Evolutionary conservation across 2,888 invertebrate species (phyloP).

Genomic region (Gari tellinella): DNA sequence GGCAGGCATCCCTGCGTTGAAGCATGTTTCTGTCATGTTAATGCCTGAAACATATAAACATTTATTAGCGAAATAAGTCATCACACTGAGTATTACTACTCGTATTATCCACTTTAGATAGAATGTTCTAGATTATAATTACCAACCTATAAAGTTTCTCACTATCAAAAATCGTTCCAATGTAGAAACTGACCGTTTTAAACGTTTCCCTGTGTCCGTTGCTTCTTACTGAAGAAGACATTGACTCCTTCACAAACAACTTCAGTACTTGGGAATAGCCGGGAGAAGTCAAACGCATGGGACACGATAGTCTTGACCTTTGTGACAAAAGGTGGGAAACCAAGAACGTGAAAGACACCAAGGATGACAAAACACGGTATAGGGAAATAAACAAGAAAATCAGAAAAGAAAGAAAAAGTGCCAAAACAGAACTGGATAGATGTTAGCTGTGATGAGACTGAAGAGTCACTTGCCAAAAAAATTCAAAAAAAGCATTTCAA

Average conservation of each 20-base stretch:
- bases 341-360: slow-evolving; percentile 5
- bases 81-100: too few relatives aligned
- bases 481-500: slow-evolving; percentile 27
- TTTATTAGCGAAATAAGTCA: too few relatives aligned
- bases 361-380: slow-evolving; percentile 2
- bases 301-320: slow-evolving; percentile 6
- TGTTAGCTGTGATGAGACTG: slow-evolving; percentile 14
- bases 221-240: background rate
- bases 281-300: slow-evolving; percentile 3
- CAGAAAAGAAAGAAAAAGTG: slow-evolving; percentile 10
- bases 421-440: slow-evolving; percentile 20
- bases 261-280: slow-evolving; percentile 7
- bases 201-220: too few relatives aligned
- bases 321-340: slow-evolving; percentile 21
- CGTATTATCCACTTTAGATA: too few relatives aligned
- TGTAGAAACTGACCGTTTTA: too few relatives aligned
- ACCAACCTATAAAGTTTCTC: too few relatives aligned
- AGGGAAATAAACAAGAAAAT: slow-evolving; percentile 17
- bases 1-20: too few relatives aligned
- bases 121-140: too few relatives aligned
- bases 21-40: too few relatives aligned
- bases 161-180: too few relatives aligned
- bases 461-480: slow-evolving; percentile 4
- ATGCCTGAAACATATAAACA: too few relatives aligned
- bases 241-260: background rate